Evolutionary conservation across 1,140 invertebrate species (phyloP).

Genomic region (Dryas iulia): DNA sequence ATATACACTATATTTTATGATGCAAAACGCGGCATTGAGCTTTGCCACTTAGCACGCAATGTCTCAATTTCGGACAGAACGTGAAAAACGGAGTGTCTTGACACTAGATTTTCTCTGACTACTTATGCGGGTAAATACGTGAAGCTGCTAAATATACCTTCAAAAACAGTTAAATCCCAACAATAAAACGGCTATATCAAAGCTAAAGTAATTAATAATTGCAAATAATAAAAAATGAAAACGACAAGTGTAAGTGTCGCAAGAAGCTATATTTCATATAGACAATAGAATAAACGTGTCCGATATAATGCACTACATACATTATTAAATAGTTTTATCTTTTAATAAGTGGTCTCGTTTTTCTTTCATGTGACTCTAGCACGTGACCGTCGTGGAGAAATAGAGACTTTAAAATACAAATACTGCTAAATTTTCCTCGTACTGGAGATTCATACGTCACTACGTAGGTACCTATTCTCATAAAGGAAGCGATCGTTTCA

Average conservation of each 20-base stretch:
- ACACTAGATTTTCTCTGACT: no score
- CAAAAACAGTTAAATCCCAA: neutral
- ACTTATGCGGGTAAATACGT: no score
- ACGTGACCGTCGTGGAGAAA: neutral
- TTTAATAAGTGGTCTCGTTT: slow-evolving; percentile 8
- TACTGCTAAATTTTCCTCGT: neutral
- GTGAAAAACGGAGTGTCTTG: no score
- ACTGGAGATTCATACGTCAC: neutral
- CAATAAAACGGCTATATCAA: no score
- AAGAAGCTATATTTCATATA: neutral
- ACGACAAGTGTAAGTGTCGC: neutral
- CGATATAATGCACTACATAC: slow-evolving; percentile 38
- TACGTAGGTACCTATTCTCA: neutral
- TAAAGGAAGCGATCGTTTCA: slow-evolving; percentile 7
- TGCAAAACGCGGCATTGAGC: no score
- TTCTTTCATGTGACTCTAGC: neutral
- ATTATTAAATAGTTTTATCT: slow-evolving; percentile 61
- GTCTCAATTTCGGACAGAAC: no score
- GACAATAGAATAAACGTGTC: slow-evolving; percentile 16
- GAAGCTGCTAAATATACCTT: neutral
- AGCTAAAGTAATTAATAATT: neutral
- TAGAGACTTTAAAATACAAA: neutral
- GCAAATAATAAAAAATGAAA: neutral
- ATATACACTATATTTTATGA: neutral
- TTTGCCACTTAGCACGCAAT: no score